These are phyloP conservation scores for Bettongia penicillata DNA, from an alignment of 2,113 vertebrate genomes.

Conservation along the genomic window DNA sequence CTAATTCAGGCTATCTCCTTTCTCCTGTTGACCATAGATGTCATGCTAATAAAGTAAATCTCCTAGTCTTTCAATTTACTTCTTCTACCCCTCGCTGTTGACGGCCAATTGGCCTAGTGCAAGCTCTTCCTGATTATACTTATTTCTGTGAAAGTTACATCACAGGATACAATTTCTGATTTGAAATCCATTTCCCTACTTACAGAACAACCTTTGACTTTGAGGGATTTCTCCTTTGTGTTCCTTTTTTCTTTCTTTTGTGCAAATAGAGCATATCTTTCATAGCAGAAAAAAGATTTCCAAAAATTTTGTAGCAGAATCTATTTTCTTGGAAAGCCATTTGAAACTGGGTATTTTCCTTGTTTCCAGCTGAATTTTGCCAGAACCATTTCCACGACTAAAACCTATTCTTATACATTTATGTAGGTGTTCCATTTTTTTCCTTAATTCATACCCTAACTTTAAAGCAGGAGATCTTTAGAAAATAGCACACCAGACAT, in stretches of 20 bases:
- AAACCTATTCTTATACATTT: conserved; percentile 63
- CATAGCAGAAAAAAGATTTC: background rate
- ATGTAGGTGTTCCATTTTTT: conserved; percentile 60
- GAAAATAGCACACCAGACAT: conserved; percentile 70
- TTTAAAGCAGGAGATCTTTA: conserved; percentile 66
- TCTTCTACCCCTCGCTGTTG: background rate
- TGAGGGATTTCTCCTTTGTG: background rate
- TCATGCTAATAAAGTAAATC: background rate
- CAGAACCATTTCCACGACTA: conserved; percentile 55
- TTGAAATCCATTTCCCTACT: background rate
- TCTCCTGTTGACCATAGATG: background rate
- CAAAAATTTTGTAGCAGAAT: conserved; percentile 10
- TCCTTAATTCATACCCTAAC: conserved; percentile 60
- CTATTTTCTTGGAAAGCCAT: conserved; percentile 10
- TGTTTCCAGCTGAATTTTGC: conserved; percentile 59
- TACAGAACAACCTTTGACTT: background rate
- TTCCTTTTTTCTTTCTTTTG: background rate
- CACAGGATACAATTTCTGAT: background rate
- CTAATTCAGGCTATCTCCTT: background rate
- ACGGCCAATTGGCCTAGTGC: background rate
- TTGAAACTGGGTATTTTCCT: conserved; percentile 13
- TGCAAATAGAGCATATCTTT: conserved; percentile 9
- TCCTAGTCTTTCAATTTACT: background rate
- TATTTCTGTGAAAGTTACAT: background rate
- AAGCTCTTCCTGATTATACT: background rate